Percentiles rank a stretch among this genome's conserved stretches.
These are phyloP conservation scores for Apis cerana DNA, from an alignment of 1,140 invertebrate species.

Conservation along the genomic window DNA sequence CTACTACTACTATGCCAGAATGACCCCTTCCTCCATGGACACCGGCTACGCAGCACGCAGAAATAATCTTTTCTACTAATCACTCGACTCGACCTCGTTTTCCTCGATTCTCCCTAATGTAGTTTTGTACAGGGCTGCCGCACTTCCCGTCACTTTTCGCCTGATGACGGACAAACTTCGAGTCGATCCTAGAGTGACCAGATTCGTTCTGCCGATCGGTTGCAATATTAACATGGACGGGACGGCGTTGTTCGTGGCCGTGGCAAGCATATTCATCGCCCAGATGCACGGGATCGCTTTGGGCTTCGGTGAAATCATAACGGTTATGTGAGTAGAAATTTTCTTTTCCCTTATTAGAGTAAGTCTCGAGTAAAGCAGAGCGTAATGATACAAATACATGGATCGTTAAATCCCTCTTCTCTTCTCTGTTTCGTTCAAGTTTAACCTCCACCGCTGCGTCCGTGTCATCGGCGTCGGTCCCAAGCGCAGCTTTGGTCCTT, in stretches of 20 bases:
- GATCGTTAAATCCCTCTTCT: too few relatives aligned
- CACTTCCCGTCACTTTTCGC: conserved; percentile 95
- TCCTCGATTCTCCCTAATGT: conserved; percentile 72
- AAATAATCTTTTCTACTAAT: conserved; percentile 31
- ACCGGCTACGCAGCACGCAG: conserved; percentile 42
- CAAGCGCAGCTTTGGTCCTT: conserved; percentile 94
- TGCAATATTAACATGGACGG: conserved; percentile 98
- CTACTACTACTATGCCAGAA: conserved; percentile 63
- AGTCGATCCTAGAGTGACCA: conserved; percentile 93
- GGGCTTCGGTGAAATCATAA: conserved; percentile 89
- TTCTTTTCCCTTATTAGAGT: too few relatives aligned
- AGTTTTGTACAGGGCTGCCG: conserved; percentile 89
- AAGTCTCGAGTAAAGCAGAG: too few relatives aligned
- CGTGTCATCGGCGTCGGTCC: conserved; percentile 95
- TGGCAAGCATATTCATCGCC: conserved; percentile 95
- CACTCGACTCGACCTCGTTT: conserved; percentile 31
- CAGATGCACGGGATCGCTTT: conserved; percentile 93
- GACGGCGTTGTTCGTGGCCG: conserved; percentile 94
- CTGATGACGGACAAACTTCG: conserved; percentile 96
- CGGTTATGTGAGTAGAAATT: conserved; percentile 86
- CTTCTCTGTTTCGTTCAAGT: conserved; percentile 78
- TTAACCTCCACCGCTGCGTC: conserved; percentile 95
- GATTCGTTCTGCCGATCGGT: conserved; percentile 95
- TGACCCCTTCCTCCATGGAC: conserved; percentile 65
- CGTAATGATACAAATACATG: too few relatives aligned